Evolutionary conservation across 1,140 invertebrate genomes (phyloP).

Genomic region (Drosophila sp.): DNA sequence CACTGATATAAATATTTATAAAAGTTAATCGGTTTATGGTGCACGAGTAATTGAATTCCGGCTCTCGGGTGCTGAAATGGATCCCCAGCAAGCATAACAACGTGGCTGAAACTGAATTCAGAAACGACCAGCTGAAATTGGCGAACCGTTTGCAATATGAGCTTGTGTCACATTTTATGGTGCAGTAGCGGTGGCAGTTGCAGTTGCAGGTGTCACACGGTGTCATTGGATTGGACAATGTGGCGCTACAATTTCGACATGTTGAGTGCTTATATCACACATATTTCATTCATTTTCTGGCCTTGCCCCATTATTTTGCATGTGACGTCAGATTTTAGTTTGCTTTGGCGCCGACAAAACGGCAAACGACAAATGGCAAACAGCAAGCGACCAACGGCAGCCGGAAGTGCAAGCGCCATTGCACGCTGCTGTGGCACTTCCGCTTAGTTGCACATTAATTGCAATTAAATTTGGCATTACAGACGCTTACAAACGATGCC

Average conservation of each 20-base stretch:
- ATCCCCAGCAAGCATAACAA: constrained; percentile 18
- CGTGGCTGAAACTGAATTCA: not conserved
- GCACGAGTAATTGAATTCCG: constrained; percentile 81
- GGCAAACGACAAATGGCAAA: no score
- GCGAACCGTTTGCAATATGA: not conserved
- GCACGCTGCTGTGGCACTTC: constrained; percentile 64
- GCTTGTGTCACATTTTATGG: not conserved
- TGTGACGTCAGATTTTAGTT: constrained; percentile 29
- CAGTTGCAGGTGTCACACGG: not conserved
- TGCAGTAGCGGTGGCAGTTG: not conserved
- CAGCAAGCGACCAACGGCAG: not conserved
- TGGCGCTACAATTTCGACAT: not conserved
- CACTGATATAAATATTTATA: constrained; percentile 82
- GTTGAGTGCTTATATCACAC: not conserved
- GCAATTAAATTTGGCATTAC: constrained; percentile 80
- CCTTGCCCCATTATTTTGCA: constrained; percentile 12
- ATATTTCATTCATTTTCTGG: constrained; percentile 4
- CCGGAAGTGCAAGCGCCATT: constrained; percentile 61
- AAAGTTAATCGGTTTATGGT: constrained; percentile 82
- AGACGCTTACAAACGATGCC: constrained; percentile 14
- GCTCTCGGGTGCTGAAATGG: constrained; percentile 27
- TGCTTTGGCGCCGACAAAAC: constrained; percentile 18
- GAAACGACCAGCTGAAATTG: not conserved
- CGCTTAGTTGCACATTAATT: constrained; percentile 76
- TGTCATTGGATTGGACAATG: constrained; percentile 31